Evolutionary conservation across 2,888 invertebrate species (phyloP), one percentile per base, ranked within the genome.

Genomic region (Cataglyphis livida): DNA sequence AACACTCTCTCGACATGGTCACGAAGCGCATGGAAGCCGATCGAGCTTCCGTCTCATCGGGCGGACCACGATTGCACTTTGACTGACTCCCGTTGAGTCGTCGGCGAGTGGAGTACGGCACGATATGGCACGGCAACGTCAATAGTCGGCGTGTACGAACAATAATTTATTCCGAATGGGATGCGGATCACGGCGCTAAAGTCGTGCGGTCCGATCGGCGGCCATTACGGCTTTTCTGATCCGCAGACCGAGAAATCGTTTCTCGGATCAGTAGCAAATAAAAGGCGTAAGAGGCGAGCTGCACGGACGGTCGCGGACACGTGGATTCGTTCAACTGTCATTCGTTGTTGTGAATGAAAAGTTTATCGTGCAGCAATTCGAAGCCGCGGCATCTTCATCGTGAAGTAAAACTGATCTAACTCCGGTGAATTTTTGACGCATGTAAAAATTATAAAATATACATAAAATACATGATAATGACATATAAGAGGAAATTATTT

Each of bases 231-330:
- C 87, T 88, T 86, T 87, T 61, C 87, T 85, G 86, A 86, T 61
- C 35, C 76, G 81, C 84, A 87, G 86, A 87, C 88, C 87, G 88
- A 88, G 91, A 91, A 90, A 91, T 91, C 90, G 89, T 88, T 88
- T 88, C 89, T 84, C 81, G 84, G 87, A 84, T 87, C 88, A 84
- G 86, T 88, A 83, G 86, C 87, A 83, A 62, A 28, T 28, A 28
- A 28, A 28, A 54, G 81, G 71, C 66, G 71, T 65, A 74, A 82
- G 81, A 73, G 83, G 81, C 64, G 66, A 74, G 38, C 32, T 64
- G n/a, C 44, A n/a, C n/a, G 57, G 76, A 61, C 32, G 41, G 25
- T 76, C 74, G 25, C 64, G 70, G 81, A 84, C 84, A 73, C 86
- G 86, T 88, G 89, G 81, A 84, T 68, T 65, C 70, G 61, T 75